These are phyloP conservation scores for Phoxinus phoxinus DNA, from an alignment of 2,113 vertebrate species.

Conservation along the genomic window DNA sequence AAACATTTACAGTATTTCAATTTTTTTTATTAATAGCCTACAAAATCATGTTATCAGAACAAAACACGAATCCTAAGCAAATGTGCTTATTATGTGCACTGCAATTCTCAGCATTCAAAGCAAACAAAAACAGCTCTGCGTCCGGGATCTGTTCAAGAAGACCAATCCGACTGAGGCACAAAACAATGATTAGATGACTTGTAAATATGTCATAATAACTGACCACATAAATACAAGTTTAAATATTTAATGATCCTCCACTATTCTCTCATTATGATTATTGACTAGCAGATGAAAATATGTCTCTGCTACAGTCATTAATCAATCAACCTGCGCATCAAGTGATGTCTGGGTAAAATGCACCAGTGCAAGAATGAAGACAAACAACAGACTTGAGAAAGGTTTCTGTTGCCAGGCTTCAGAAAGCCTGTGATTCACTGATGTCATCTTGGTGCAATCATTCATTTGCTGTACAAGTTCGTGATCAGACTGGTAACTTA, in stretches of 20 bases:
- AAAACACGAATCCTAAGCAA: background rate
- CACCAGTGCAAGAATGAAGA: background rate
- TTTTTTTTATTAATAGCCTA: background rate
- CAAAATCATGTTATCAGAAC: background rate
- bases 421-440: conserved; percentile 41
- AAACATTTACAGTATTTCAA: background rate
- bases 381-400: background rate
- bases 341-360: conserved; percentile 1
- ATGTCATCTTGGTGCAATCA: conserved; percentile 63
- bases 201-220: background rate
- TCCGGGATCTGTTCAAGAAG: background rate
- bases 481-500: conserved; percentile 69
- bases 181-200: background rate
- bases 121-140: background rate
- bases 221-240: background rate
- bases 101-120: background rate
- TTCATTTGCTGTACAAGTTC: conserved; percentile 64
- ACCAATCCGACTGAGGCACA: background rate
- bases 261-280: background rate
- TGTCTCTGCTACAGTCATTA: background rate
- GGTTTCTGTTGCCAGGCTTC: conserved; percentile 25
- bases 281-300: too few relatives aligned
- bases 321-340: conserved; percentile 15
- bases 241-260: background rate
- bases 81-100: background rate